Evolutionary conservation across 2,888 invertebrate genomes (phyloP).

Genomic region (Anagyrus pseudococci): DNA sequence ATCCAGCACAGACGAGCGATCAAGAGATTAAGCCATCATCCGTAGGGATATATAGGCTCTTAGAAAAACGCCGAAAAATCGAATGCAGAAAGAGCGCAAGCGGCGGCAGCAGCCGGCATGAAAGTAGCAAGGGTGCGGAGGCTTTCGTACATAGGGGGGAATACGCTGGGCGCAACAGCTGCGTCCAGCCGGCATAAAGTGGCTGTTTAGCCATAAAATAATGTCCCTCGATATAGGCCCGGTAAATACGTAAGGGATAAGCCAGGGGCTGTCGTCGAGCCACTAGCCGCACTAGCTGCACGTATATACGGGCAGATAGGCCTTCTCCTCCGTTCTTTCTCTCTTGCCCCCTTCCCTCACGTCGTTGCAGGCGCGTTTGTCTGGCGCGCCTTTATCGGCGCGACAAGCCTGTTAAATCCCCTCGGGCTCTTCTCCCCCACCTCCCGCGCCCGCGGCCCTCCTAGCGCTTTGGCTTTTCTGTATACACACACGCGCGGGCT

Average conservation of each 20-base stretch:
- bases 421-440: conserved; percentile 15
- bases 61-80: background rate
- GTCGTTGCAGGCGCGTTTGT: conserved; percentile 9
- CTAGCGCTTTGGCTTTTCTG: background rate
- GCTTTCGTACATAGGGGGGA: no score
- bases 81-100: no score
- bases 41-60: background rate
- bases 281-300: no score
- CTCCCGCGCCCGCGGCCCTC: background rate
- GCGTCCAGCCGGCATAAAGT: conserved; percentile 24
- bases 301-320: background rate
- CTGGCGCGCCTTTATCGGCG: conserved; percentile 21
- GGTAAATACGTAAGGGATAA: conserved; percentile 26
- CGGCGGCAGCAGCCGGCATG: no score
- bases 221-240: conserved; percentile 20
- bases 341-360: background rate
- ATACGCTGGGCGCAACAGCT: conserved; percentile 29
- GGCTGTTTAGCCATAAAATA: conserved; percentile 30
- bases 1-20: conserved; percentile 16
- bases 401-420: conserved; percentile 30
- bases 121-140: no score
- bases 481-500: background rate
- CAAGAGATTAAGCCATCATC: conserved; percentile 16
- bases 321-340: background rate
- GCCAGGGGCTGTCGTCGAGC: background rate